Percentiles rank a stretch among this genome's conserved stretches.
phyloP scores from a whole-genome alignment of 2,888 invertebrate genomes.

The Epicampocera succincta region DNA sequence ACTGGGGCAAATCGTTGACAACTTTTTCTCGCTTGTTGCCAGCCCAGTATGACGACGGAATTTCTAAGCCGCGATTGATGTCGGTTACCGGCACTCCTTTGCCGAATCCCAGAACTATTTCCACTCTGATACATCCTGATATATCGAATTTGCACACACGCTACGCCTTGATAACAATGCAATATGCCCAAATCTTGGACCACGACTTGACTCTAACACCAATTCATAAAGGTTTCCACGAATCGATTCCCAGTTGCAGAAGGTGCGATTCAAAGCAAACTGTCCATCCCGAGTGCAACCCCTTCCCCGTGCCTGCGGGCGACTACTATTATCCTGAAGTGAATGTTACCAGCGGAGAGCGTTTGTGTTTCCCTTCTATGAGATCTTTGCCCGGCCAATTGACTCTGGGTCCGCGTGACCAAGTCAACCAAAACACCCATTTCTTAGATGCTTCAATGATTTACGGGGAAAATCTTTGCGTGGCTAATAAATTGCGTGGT shows the following conservation, averaged over 20 bases:
- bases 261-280: conserved; percentile 93
- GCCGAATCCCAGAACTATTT: conserved; percentile 93
- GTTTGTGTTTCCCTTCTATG: conserved; percentile 96
- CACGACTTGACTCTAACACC: conserved; percentile 98
- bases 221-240: conserved; percentile 94
- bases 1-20: conserved; percentile 91
- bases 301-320: conserved; percentile 93
- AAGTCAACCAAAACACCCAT: conserved; percentile 96
- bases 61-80: conserved; percentile 89
- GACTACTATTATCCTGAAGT: conserved; percentile 95
- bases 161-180: conserved; percentile 96
- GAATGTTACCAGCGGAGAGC: conserved; percentile 90
- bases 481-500: conserved; percentile 88
- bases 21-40: conserved; percentile 92
- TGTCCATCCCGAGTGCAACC: conserved; percentile 96
- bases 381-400: conserved; percentile 95
- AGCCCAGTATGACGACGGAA: conserved; percentile 93
- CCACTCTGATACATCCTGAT: conserved; percentile 94
- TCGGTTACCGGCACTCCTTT: conserved; percentile 89
- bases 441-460: conserved; percentile 93
- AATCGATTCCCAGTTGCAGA: conserved; percentile 94
- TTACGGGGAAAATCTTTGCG: conserved; percentile 94
- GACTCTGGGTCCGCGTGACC: conserved; percentile 93
- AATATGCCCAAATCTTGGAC: conserved; percentile 96
- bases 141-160: conserved; percentile 93